phyloP scores from a whole-genome alignment of 2,113 vertebrate species.

The Cololabis saira region DNA sequence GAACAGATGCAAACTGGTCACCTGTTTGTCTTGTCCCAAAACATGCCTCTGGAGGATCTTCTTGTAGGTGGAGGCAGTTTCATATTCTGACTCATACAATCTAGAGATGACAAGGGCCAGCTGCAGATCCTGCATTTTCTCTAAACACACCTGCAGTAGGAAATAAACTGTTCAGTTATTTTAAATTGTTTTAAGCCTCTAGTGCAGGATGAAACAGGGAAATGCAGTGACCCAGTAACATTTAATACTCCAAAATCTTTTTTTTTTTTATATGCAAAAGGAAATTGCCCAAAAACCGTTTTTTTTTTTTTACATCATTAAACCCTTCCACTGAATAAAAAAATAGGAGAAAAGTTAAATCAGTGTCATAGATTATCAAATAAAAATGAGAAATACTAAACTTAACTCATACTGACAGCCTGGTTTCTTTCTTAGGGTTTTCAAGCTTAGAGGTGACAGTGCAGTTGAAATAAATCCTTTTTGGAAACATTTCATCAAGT shows the following conservation, averaged over 20 bases:
- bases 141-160: constrained; percentile 89
- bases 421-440: constrained; percentile 21
- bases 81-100: constrained; percentile 94
- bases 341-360: background rate
- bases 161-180: constrained; percentile 1
- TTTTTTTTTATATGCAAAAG: background rate
- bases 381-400: constrained; percentile 25
- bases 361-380: constrained; percentile 10
- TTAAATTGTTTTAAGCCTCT: background rate
- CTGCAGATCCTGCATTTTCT: constrained; percentile 95
- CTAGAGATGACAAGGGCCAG: constrained; percentile 94
- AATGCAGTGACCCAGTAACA: background rate
- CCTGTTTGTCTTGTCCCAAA: constrained; percentile 84
- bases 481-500: constrained; percentile 35
- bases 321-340: constrained; percentile 12
- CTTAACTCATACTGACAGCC: constrained; percentile 12
- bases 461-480: constrained; percentile 31
- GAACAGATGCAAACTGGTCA: constrained; percentile 16
- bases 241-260: background rate
- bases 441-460: constrained; percentile 11
- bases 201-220: constrained; percentile 4
- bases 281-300: background rate
- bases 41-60: constrained; percentile 90
- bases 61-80: constrained; percentile 90
- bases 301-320: constrained; percentile 9